Percentiles rank a stretch among this genome's conserved stretches.
Conservation (phyloP, 2,888 invertebrate genomes). For the Phengaris alcon region DNA sequence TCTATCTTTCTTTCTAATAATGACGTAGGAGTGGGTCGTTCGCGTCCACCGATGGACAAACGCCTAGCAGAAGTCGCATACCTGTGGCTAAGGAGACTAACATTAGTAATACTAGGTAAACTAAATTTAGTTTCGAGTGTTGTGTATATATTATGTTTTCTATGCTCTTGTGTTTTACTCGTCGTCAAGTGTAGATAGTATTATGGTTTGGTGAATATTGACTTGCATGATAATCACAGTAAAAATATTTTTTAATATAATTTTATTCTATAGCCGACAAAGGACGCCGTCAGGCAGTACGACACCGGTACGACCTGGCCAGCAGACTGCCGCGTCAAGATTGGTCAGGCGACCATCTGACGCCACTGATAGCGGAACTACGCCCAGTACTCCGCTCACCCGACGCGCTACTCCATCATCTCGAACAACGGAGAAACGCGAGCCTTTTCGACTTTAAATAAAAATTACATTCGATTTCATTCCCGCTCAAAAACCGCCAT, state of each 20-base stretch:
- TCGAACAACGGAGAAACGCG: conserved; percentile 79
- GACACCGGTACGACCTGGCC: conserved; percentile 83
- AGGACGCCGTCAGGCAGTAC: conserved; percentile 88
- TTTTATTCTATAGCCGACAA: conserved; percentile 71
- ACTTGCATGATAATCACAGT: neutral
- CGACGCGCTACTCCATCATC: conserved; percentile 66
- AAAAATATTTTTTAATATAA: neutral
- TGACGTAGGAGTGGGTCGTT: conserved; percentile 75
- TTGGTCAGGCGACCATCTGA: conserved; percentile 83
- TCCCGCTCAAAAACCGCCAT: conserved; percentile 38
- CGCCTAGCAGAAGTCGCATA: conserved; percentile 74
- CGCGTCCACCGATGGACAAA: conserved; percentile 73
- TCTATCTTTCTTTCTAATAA: conserved; percentile 70
- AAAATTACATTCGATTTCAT: conserved; percentile 36
- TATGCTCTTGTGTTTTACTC: conserved; percentile 42
- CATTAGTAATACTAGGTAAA: conserved; percentile 74
- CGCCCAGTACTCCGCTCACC: conserved; percentile 66
- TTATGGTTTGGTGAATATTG: neutral
- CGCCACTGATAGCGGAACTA: conserved; percentile 81
- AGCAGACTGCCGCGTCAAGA: conserved; percentile 81
- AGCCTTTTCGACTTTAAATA: conserved; percentile 86
- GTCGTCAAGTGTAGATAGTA: conserved; percentile 35
- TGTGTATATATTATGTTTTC: neutral
- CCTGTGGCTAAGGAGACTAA: conserved; percentile 76
- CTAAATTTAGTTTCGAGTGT: conserved; percentile 36